phyloP scores from a whole-genome alignment of 2,797 vertebrate species.

The Sardinella longiceps region DNA sequence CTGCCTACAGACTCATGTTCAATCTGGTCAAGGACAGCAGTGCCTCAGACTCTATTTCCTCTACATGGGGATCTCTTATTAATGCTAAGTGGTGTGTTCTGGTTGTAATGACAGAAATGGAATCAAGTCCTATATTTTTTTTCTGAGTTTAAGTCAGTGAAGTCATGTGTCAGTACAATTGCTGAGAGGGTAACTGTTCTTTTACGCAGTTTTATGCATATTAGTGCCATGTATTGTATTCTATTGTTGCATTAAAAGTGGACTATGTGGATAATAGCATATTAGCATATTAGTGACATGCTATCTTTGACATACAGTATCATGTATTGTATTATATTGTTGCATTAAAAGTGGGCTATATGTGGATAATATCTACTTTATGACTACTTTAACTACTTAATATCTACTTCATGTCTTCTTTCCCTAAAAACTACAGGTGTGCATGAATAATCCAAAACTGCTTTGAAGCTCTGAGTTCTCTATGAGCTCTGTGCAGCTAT shows the following conservation, averaged over 20 bases:
- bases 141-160: neutral
- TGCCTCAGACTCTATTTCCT: neutral
- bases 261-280: neutral
- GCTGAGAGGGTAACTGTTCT: neutral
- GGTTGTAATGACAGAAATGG: neutral
- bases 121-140: neutral
- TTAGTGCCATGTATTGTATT: too few species aligned
- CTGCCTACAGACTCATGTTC: neutral
- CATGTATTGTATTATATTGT: too few species aligned
- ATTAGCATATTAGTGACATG: too few species aligned
- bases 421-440: neutral
- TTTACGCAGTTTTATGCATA: too few species aligned
- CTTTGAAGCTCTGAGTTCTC: neutral
- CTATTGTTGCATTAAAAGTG: too few species aligned
- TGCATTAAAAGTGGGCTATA: neutral
- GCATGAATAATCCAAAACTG: neutral
- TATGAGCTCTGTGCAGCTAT: neutral
- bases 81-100: neutral
- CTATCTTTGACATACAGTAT: too few species aligned
- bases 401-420: neutral
- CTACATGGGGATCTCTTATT: neutral
- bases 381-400: neutral
- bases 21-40: neutral
- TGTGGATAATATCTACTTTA: neutral
- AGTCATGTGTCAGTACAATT: neutral